Percentiles rank a stretch among this genome's conserved stretches.
Evolutionary conservation across 2,888 invertebrate species (phyloP).

Genomic region (Scaptomyza flava): DNA sequence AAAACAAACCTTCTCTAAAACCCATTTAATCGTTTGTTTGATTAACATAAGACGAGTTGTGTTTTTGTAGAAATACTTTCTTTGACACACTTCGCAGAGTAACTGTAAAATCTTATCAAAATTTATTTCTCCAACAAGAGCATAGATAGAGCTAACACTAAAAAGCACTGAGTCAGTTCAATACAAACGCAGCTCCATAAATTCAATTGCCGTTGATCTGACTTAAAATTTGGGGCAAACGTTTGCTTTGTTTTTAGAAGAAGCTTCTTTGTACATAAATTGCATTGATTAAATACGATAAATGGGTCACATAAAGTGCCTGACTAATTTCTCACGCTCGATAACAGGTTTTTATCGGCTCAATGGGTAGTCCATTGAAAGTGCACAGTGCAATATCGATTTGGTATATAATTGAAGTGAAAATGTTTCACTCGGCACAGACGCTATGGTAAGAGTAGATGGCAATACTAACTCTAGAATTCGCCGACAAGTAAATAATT

Average conservation of each 20-base stretch:
- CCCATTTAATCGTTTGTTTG: too few species aligned
- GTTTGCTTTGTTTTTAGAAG: slow-evolving; percentile 16
- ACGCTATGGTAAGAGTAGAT: slow-evolving; percentile 59
- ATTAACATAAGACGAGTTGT: too few species aligned
- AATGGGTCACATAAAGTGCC: slow-evolving; percentile 61
- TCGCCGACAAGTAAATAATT: neutral
- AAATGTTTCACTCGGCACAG: slow-evolving; percentile 34
- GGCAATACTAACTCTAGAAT: neutral
- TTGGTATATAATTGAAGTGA: slow-evolving; percentile 61
- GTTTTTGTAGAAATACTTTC: too few species aligned
- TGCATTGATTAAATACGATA: slow-evolving; percentile 56
- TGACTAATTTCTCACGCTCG: slow-evolving; percentile 67
- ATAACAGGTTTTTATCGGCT: slow-evolving; percentile 58
- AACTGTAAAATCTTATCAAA: neutral
- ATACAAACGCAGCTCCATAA: slow-evolving; percentile 38
- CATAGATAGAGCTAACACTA: slow-evolving; percentile 11
- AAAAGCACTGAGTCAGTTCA: slow-evolving; percentile 21
- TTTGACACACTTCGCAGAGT: too few species aligned
- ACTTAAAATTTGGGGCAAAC: slow-evolving; percentile 35
- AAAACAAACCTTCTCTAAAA: too few species aligned
- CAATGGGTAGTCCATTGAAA: slow-evolving; percentile 17
- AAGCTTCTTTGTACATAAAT: slow-evolving; percentile 54
- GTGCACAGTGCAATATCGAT: slow-evolving; percentile 39
- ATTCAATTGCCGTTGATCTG: slow-evolving; percentile 59
- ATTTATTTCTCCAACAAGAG: neutral